Conservation (phyloP, 2,797 vertebrate genomes). For the Clamator glandarius region DNA sequence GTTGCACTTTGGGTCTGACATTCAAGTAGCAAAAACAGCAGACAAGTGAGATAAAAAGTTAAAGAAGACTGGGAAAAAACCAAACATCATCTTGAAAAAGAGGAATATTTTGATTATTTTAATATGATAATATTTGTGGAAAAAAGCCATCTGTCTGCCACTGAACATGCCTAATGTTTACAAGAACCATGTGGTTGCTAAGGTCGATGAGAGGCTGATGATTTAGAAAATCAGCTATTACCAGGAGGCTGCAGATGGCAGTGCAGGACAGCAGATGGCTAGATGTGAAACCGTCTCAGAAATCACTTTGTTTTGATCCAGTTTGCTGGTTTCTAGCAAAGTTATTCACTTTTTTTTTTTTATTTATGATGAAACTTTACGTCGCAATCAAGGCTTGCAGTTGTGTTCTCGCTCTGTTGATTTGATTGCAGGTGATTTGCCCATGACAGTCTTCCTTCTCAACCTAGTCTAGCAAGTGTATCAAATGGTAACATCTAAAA, state of each 20-base stretch:
- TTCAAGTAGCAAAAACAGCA: background rate
- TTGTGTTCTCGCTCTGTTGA: background rate
- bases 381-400: background rate
- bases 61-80: background rate
- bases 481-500: background rate
- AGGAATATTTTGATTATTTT: background rate
- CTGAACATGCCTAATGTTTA: background rate
- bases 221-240: background rate
- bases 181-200: background rate
- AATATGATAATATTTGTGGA: background rate
- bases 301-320: background rate
- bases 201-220: accelerated
- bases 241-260: constrained; percentile 48
- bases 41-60: background rate
- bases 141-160: background rate
- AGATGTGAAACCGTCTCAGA: background rate
- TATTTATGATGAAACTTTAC: constrained; percentile 55
- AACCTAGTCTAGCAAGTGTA: background rate
- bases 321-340: background rate
- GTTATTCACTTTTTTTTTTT: background rate
- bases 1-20: background rate
- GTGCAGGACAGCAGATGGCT: background rate
- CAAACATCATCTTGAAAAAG: background rate
- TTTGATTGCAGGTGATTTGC: background rate
- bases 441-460: background rate